Percentiles rank a stretch among this genome's conserved stretches.
phyloP scores from a whole-genome alignment of 2,888 invertebrate species.

The Mimas tiliae region DNA sequence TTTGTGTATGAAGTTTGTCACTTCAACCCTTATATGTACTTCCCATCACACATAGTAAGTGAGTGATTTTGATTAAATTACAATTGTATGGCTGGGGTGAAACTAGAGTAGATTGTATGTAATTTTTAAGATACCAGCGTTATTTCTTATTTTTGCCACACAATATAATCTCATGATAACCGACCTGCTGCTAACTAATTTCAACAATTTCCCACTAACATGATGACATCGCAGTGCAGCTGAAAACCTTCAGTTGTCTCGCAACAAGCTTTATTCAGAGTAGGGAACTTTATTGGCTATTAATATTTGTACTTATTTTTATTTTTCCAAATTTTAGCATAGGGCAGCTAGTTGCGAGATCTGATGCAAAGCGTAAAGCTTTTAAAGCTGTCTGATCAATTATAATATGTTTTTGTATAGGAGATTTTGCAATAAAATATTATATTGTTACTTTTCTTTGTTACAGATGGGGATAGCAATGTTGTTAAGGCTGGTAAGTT shows the following conservation, averaged over 20 bases:
- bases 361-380: slow-evolving; percentile 64
- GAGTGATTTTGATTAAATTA: too few relatives aligned
- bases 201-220: neutral
- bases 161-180: too few relatives aligned
- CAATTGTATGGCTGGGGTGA: too few relatives aligned
- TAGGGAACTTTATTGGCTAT: slow-evolving; percentile 53
- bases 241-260: slow-evolving; percentile 73
- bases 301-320: slow-evolving; percentile 34
- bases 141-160: too few relatives aligned
- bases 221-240: slow-evolving; percentile 83
- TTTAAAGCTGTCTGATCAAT: slow-evolving; percentile 61
- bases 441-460: slow-evolving; percentile 27
- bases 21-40: too few relatives aligned
- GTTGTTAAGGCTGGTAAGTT: neutral
- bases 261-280: slow-evolving; percentile 51
- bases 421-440: neutral
- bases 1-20: too few relatives aligned
- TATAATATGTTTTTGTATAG: neutral
- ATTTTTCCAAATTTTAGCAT: slow-evolving; percentile 60
- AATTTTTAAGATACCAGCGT: too few relatives aligned
- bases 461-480: slow-evolving; percentile 25
- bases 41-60: too few relatives aligned
- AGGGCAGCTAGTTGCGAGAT: slow-evolving; percentile 71
- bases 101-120: too few relatives aligned
- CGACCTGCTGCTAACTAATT: too few relatives aligned